Evolutionary conservation across 2,888 invertebrate genomes (phyloP), one percentile per base, ranked within the genome.

Genomic region (Crematogaster levior): DNA sequence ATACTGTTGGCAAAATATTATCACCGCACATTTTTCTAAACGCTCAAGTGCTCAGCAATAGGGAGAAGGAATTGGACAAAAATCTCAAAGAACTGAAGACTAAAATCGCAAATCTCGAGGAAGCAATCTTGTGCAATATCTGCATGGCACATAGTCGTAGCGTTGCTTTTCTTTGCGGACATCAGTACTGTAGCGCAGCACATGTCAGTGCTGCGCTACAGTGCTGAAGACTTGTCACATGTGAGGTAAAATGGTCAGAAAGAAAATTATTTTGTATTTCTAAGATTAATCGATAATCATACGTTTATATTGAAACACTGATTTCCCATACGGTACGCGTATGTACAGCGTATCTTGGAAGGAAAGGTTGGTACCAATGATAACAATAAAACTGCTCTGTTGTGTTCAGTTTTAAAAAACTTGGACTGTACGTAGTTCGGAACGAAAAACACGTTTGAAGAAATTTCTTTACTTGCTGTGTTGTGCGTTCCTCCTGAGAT

Each of bases 151-250:
- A 97, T 48, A 96, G 96, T 84, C 95, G 97, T 51, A 97, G 97
- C 92, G 97, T 98, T 27, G 98, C 97, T 27, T 98, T 98, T 93
- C 95, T 98, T n/a, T 98, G 98, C 92, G 98, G 98, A 1, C 98
- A 98, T 92, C n/a, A n/a, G n/a, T n/a, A n/a, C n/a, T n/a, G n/a
- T n/a, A n/a, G n/a, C n/a, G n/a, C n/a, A 97, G 97, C 30, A 97
- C 98, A 18, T 98, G 98, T 94, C 96, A 97, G 74, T 96, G 96
- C 88, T 98, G 98, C 93, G 97, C 98, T 0, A 96, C 97, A 85
- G 97, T 98, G 0, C 95, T 98, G 48, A 96, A 97, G 92, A 97
- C 96, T 27, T 98, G 98, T 95, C 98, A 98, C 95, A 98, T 98
- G 97, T 97, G 97, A 94, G 95, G 97, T 61, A 97, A 97, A 93